Evolutionary conservation across 1,140 invertebrate species (phyloP), one percentile per base, ranked within the genome.

Genomic region (Globodera rostochiensis): DNA sequence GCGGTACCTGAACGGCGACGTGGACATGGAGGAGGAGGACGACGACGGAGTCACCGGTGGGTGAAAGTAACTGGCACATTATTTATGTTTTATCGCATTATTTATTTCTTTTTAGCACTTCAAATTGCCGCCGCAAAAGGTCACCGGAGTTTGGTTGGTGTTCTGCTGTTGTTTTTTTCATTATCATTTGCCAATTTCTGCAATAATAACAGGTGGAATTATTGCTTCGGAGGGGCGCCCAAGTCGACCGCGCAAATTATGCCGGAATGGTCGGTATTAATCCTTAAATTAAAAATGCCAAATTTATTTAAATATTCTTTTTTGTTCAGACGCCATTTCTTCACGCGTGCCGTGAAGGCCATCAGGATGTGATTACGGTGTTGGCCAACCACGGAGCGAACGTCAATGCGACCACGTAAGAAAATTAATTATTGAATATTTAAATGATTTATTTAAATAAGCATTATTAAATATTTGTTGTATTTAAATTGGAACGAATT

Each of bases 101-200:
- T 36, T 36, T 36, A 36, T 36, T 66, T 11, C 53, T 19, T 70
- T 70, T 69, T 53, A 82, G 81, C 81, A 1, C 78, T 82, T 45
- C 81, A 82, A 82, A 73, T 82, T 21, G 81, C 81, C 15, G 25
- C 67, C 47, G 80, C 81, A 36, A 82, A 82, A 67, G 81, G 81
- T 9, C 69, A 80, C 67, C 80, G 80, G 19, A 80, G 64, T 36
- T 57, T 80, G 36, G 73, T 80, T 6, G 78, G 19, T 77, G 46
- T n/a, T 36, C 11, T 45, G 11, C 15, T 67, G 25, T n/a, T 8
- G 49, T n/a, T 74, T 13, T 50, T 73, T 47, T 6, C 36, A 19
- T n/a, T 46, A 60, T 21, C 53, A 76, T 19, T n/a, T 76, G n/a
- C 6, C 8, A 57, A 0, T 53, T 13, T 15, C 15, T 64, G 6